Conservation (phyloP, 1,140 invertebrate species). For the Drosophila lacteicornis region DNA sequence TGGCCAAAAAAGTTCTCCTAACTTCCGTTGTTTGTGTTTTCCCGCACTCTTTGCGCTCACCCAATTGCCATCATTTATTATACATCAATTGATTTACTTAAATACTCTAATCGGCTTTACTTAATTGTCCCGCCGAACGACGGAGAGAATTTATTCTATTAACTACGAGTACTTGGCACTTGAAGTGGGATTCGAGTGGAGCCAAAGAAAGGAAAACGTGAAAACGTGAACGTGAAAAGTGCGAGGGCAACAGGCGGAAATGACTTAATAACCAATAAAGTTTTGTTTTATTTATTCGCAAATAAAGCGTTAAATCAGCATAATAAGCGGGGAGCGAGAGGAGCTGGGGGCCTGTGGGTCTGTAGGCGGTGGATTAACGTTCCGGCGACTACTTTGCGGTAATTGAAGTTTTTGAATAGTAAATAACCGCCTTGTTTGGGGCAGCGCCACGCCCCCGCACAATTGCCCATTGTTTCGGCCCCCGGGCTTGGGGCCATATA, state of each 20-base stretch:
- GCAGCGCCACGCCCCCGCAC: not conserved
- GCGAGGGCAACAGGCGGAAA: slow-evolving; percentile 22
- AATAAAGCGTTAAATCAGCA: slow-evolving; percentile 74
- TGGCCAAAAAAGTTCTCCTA: not conserved
- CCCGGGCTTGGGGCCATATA: slow-evolving; percentile 49
- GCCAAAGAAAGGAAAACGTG: not conserved
- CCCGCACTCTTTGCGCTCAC: not conserved
- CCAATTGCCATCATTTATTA: slow-evolving; percentile 25
- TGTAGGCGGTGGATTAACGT: slow-evolving; percentile 47
- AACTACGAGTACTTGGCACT: not conserved
- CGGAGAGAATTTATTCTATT: slow-evolving; percentile 9
- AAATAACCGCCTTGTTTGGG: slow-evolving; percentile 56
- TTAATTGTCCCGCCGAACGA: slow-evolving; percentile 23
- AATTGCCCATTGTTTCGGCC: slow-evolving; percentile 25
- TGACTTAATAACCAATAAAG: slow-evolving; percentile 75
- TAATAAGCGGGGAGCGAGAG: slow-evolving; percentile 33
- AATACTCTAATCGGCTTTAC: slow-evolving; percentile 36
- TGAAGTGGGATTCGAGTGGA: slow-evolving; percentile 2
- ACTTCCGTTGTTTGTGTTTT: not conserved
- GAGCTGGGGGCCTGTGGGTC: no score
- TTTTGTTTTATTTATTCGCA: slow-evolving; percentile 66
- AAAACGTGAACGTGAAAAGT: not conserved
- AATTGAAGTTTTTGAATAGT: slow-evolving; percentile 82
- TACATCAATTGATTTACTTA: slow-evolving; percentile 37
- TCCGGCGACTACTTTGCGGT: slow-evolving; percentile 63